phyloP scores from a whole-genome alignment of 2,797 vertebrate species.

The Phoxinus dragarum region DNA sequence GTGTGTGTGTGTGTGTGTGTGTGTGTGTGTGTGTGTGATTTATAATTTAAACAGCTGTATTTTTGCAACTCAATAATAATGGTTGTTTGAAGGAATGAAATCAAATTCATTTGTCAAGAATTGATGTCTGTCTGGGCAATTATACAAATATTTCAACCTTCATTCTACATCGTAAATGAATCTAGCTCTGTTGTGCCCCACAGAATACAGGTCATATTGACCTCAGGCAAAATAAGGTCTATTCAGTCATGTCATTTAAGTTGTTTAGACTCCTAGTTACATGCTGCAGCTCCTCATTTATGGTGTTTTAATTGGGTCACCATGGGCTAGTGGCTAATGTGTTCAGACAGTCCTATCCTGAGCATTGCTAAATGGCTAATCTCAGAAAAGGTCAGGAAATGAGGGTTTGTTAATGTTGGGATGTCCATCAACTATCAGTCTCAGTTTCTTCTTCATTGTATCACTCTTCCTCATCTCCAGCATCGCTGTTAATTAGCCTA shows the following conservation, averaged over 20 bases:
- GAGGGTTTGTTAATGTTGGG: slow-evolving; percentile 40
- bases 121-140: neutral
- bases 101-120: neutral
- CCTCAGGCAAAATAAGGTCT: neutral
- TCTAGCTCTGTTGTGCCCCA: neutral
- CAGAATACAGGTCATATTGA: slow-evolving; percentile 23
- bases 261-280: slow-evolving; percentile 46
- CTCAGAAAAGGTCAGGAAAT: slow-evolving; percentile 66
- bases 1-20: neutral
- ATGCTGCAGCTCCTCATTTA: slow-evolving; percentile 30
- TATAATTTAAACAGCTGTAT: neutral
- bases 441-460: slow-evolving; percentile 14
- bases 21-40: neutral
- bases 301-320: slow-evolving; percentile 62
- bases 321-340: slow-evolving; percentile 57
- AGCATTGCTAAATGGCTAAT: slow-evolving; percentile 60
- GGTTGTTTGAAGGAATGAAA: neutral
- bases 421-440: slow-evolving; percentile 17
- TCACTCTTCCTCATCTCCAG: slow-evolving; percentile 32
- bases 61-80: neutral
- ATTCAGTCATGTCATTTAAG: slow-evolving; percentile 6
- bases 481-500: slow-evolving; percentile 45
- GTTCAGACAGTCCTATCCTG: slow-evolving; percentile 60
- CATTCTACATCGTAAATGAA: neutral
- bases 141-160: slow-evolving; percentile 25